phyloP scores from a whole-genome alignment of 2,113 vertebrate species.

The Potamarius usumacintae region DNA sequence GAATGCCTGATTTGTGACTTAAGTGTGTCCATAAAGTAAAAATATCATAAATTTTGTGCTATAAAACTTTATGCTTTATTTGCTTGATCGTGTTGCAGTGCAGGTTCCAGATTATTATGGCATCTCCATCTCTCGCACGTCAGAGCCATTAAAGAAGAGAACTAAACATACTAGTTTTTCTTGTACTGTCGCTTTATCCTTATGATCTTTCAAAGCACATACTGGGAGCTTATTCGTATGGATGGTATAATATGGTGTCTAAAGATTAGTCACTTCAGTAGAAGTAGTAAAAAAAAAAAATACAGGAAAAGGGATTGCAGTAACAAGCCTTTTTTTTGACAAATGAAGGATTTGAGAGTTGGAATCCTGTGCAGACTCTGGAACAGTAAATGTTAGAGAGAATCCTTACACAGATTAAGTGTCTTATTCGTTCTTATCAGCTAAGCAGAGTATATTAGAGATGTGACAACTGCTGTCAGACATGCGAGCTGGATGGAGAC shows the following conservation, averaged over 20 bases:
- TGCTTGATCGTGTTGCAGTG: background rate
- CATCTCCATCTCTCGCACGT: background rate
- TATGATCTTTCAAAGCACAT: background rate
- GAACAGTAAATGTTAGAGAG: background rate
- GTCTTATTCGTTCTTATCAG: background rate
- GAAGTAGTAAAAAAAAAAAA: background rate
- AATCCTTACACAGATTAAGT: background rate
- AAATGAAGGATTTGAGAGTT: background rate
- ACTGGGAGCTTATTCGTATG: background rate
- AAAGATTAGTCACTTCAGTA: background rate
- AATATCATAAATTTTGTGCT: background rate
- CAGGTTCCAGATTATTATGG: background rate
- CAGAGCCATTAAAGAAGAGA: background rate
- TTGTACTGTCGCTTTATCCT: background rate
- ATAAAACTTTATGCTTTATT: background rate
- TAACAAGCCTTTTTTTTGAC: background rate
- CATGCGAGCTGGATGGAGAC: background rate
- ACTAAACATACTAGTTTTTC: slow-evolving; percentile 33
- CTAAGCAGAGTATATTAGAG: background rate
- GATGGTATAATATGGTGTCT: background rate
- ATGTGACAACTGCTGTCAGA: background rate
- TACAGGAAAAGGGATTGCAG: background rate
- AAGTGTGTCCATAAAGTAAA: background rate
- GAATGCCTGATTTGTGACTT: background rate
- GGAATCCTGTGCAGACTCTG: background rate